Evolutionary conservation across 2,797 vertebrate species (phyloP).

Genomic region (Malacoraja senta): DNA sequence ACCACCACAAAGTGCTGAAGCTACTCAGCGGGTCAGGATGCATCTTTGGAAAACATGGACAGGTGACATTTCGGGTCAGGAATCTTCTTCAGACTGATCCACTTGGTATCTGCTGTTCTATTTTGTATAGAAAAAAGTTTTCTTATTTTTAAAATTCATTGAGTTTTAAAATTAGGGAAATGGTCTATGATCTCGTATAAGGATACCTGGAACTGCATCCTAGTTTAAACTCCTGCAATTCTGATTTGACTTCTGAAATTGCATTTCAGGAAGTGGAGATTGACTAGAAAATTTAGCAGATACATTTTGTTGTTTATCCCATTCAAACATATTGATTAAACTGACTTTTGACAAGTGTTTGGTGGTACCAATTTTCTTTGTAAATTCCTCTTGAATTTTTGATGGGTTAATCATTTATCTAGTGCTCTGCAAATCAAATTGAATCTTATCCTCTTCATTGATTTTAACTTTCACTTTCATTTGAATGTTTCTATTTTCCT

Average conservation of each 20-base stretch:
- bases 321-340: slow-evolving; percentile 41
- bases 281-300: slow-evolving; percentile 40
- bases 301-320: neutral
- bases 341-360: slow-evolving; percentile 44
- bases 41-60: too few species aligned
- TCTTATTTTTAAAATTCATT: too few species aligned
- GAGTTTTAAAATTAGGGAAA: too few species aligned
- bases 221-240: neutral
- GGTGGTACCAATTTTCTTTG: slow-evolving; percentile 11
- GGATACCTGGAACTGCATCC: neutral
- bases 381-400: neutral
- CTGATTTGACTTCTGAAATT: slow-evolving; percentile 43
- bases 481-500: neutral
- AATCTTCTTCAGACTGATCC: too few species aligned
- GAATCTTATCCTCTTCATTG: neutral
- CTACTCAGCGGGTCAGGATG: too few species aligned
- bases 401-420: neutral
- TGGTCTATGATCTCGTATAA: neutral
- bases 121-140: too few species aligned
- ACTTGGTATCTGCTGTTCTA: too few species aligned
- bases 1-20: neutral
- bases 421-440: neutral
- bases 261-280: neutral
- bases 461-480: neutral
- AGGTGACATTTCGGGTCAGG: too few species aligned